Conservation (phyloP, 2,113 vertebrate species). For the Pluvianellus socialis region DNA sequence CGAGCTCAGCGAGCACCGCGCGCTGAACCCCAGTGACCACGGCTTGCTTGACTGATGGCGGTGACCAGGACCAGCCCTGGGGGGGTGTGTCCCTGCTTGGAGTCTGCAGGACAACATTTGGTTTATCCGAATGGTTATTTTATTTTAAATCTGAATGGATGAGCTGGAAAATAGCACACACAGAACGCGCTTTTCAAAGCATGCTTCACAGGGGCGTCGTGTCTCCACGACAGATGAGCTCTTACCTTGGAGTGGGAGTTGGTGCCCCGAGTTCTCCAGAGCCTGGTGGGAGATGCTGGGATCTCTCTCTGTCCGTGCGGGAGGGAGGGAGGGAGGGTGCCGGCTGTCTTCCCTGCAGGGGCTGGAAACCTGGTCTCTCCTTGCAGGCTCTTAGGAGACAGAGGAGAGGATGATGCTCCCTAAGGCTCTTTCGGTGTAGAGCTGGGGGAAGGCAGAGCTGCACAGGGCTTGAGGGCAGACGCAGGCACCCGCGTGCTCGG, state of each 20-base stretch:
- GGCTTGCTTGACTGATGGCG: accelerated
- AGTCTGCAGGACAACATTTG: not conserved
- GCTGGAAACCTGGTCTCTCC: not conserved
- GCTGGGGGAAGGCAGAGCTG: not conserved
- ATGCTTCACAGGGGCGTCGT: accelerated
- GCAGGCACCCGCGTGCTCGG: accelerated
- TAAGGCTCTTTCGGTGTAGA: not conserved
- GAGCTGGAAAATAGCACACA: not conserved
- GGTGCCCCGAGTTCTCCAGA: not conserved
- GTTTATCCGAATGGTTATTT: not conserved
- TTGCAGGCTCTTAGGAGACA: not conserved
- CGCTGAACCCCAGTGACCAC: accelerated
- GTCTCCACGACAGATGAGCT: not conserved
- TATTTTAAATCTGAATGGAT: not conserved
- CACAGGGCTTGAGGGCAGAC: not conserved
- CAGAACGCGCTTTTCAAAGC: not conserved
- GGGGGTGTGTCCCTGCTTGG: not conserved
- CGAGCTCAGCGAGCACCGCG: not conserved
- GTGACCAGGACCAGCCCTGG: not conserved
- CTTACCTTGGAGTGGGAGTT: not conserved
- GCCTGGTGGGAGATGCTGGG: not conserved
- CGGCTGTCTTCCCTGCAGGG: accelerated
- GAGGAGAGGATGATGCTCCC: not conserved
- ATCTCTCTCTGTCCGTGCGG: not conserved
- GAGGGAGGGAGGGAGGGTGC: not conserved